Base-by-base conservation (phyloP, 2,797 vertebrate species). In the Buphagus erythrorhynchus region DNA sequence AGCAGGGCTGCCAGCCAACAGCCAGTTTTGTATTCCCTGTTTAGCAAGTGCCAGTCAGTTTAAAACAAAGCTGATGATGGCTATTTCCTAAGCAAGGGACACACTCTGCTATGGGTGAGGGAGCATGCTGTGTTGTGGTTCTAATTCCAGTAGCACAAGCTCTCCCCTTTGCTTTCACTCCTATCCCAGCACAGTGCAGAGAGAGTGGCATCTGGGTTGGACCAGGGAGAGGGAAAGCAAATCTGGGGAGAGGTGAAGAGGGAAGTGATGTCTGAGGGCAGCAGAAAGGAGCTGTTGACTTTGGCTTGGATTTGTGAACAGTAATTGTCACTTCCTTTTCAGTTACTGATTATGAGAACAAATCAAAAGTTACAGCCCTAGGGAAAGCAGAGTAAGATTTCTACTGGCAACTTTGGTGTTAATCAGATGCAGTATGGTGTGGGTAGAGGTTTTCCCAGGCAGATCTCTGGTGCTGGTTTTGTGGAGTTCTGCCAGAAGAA, bases 261-360 rank as follows among this genome's bases (percentile, higher is more conserved):
- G 52, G 54, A 86, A 43, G 26, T 31, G 43, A 49, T 88, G 35
- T 84, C 45, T 31, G 5, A 22, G 52, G 63, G 24, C 28, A 57
- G 61, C 43, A 66, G 77, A 76, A 84, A 36, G 63, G 86, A 86
- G 51, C 45, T 92, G 89, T 82, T 91, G 86, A 59, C 63, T 92
- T 93, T 91, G 78, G 88, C 85, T 88, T 80, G 25, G 72, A 38
- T 51, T 91, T 86, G 31, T 11, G 12, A 69, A 25, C 26, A 86
- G 46, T 73, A 68, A 52, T 82, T 82, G 55, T 66, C 74, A 55
- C 71, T 91, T 94, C 88, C 79, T 86, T 95, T 83, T 75, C 59
- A 68, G 51, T 55, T 85, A 31, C 25, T 75, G 28, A 14, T 68
- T 72, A 7, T 48, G 59, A 66, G 84, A 83, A 52, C 36, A 71